Conservation (phyloP, 2,113 vertebrate species). For the Panthera leo region DNA sequence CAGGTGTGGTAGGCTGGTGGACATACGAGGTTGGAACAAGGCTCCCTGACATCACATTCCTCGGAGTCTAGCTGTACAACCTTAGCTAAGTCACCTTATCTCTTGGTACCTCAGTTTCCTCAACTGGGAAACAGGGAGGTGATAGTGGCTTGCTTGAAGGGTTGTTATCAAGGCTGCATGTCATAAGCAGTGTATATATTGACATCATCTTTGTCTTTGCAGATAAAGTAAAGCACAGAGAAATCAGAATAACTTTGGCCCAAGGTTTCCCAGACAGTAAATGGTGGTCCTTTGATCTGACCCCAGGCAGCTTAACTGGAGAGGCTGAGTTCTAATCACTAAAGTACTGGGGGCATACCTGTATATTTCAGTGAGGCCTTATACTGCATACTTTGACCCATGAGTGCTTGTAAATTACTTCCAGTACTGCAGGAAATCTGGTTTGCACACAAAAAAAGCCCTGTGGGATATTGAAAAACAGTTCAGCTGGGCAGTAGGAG, state of each 20-base stretch:
- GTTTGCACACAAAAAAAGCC: neutral
- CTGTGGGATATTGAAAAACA: neutral
- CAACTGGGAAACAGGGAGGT: neutral
- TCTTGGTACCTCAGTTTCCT: neutral
- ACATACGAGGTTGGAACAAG: neutral
- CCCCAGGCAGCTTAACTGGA: neutral
- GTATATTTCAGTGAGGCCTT: neutral
- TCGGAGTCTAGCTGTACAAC: neutral
- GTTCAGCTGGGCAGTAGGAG: neutral
- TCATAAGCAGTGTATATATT: neutral
- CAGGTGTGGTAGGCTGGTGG: neutral
- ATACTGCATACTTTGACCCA: neutral
- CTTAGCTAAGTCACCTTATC: neutral
- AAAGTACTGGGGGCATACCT: neutral
- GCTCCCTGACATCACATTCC: neutral
- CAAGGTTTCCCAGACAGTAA: neutral
- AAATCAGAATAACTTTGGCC: neutral
- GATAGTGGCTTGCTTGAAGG: neutral
- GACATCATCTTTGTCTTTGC: neutral
- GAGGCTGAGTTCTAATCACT: neutral
- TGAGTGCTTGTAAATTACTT: neutral
- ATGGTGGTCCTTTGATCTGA: neutral
- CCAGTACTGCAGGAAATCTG: neutral
- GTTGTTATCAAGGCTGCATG: neutral
- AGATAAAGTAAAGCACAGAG: neutral